Evolutionary conservation across 2,888 invertebrate species (phyloP), one percentile per base, ranked within the genome.

Genomic region (Malthinus seriepunctatus): DNA sequence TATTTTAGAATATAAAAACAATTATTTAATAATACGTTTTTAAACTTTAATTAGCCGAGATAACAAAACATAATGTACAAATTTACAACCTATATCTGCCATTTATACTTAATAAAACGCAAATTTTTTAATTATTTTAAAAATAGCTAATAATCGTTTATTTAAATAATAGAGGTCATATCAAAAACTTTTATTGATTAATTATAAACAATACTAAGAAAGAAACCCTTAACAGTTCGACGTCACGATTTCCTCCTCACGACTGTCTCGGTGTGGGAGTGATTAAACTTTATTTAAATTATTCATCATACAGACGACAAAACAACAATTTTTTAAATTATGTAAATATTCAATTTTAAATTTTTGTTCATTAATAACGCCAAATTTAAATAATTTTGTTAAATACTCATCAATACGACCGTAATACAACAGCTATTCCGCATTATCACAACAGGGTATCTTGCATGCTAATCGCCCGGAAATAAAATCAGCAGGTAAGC

Each of bases 231-330:
- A 15, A 42, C 15, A 42, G 39, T 60, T 59, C 63, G 23, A 59
- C 59, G 67, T 67, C 67, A 67, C 67, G 68, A 68, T 63, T 60
- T 55, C 63, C 53, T 60, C 62, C 64, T 68, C 69, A 69, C 69
- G 68, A 68, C 63, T 59, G 54, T 46, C 51, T 54, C 69, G 70
- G 71, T 71, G 71, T 71, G 69, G 71, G 71, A 68, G 71, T 69
- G 69, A 71, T 71, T 71, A 71, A 71, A 67, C 67, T 68, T 68
- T 68, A 69, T 69, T 70, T 71, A 70, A 71, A 71, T 70, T 68
- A 70, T 69, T 69, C 69, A 68, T 69, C 23, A 70, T 66, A 66
- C 62, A 64, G 65, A 67, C 64, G 67, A 67, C 67, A 67, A 67
- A 63, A 56, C 63, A 49, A 63, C 61, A 5, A 23, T 23, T 23